A percentile compares a stretch with the other conserved stretches of the same genome.
phyloP scores from a whole-genome alignment of 1,140 invertebrate species.

The Psilanteris sp. region DNA sequence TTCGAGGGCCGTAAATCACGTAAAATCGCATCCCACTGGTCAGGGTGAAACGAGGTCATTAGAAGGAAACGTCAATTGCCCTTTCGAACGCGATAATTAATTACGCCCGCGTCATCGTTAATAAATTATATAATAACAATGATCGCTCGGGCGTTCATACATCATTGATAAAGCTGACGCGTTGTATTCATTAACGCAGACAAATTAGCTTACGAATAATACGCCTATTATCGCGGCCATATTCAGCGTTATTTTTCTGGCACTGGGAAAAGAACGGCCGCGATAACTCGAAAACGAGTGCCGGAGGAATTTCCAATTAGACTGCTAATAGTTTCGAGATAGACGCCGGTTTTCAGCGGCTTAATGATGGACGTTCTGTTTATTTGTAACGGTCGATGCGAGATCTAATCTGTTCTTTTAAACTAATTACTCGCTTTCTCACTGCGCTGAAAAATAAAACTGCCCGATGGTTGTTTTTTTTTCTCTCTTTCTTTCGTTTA shows the following conservation, averaged over 20 bases:
- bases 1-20: slow-evolving; percentile 72
- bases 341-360: slow-evolving; percentile 7
- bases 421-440: slow-evolving; percentile 7
- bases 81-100: slow-evolving; percentile 51
- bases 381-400: neutral
- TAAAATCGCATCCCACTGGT: slow-evolving; percentile 66
- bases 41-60: slow-evolving; percentile 64
- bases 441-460: neutral
- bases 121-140: slow-evolving; percentile 58
- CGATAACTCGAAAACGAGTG: slow-evolving; percentile 32
- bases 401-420: neutral
- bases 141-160: slow-evolving; percentile 28
- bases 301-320: slow-evolving; percentile 37
- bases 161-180: slow-evolving; percentile 51
- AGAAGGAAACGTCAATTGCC: slow-evolving; percentile 36
- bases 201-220: slow-evolving; percentile 57
- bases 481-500: too few relatives aligned
- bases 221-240: slow-evolving; percentile 31
- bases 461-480: too few relatives aligned
- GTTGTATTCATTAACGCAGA: slow-evolving; percentile 53
- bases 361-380: slow-evolving; percentile 7
- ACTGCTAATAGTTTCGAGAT: slow-evolving; percentile 31
- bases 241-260: slow-evolving; percentile 33
- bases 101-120: slow-evolving; percentile 41
- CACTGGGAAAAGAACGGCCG: slow-evolving; percentile 5